These are phyloP conservation scores for Pithys albifrons DNA, from an alignment of 2,113 vertebrate species.

Conservation along the genomic window DNA sequence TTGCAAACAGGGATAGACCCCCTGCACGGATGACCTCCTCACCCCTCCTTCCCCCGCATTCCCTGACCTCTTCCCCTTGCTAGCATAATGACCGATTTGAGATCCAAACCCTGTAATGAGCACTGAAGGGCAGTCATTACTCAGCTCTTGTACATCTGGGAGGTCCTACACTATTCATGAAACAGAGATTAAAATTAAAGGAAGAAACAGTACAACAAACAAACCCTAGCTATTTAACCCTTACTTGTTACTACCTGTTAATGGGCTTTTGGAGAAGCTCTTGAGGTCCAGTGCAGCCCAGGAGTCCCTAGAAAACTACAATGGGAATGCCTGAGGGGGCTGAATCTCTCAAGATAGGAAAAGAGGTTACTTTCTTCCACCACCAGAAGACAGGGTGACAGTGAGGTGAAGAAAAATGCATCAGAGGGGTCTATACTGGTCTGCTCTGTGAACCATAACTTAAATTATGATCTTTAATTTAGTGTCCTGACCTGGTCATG, in stretches of 20 bases:
- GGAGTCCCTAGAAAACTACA: not conserved
- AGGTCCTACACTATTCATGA: not conserved
- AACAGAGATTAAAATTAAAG: not conserved
- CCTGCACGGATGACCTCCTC: slow-evolving; percentile 19
- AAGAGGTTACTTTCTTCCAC: not conserved
- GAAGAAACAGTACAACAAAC: not conserved
- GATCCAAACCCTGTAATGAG: slow-evolving; percentile 31
- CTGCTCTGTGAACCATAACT: not conserved
- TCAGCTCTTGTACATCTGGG: not conserved
- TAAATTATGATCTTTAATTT: not conserved
- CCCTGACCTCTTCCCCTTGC: slow-evolving; percentile 49
- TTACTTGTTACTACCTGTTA: not conserved
- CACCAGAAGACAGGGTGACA: not conserved
- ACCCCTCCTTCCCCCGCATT: not conserved
- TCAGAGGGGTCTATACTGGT: not conserved
- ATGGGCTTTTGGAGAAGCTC: not conserved
- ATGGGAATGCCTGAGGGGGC: not conserved
- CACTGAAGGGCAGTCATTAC: slow-evolving; percentile 21
- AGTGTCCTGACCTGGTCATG: not conserved
- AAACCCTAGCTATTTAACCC: not conserved
- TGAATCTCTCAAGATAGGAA: not conserved
- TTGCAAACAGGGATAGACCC: slow-evolving; percentile 7
- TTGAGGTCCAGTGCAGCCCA: not conserved
- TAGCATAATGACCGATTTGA: slow-evolving; percentile 46
- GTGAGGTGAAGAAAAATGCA: not conserved